phyloP scores from a whole-genome alignment of 2,888 invertebrate species.

The Callimorpha dominula region DNA sequence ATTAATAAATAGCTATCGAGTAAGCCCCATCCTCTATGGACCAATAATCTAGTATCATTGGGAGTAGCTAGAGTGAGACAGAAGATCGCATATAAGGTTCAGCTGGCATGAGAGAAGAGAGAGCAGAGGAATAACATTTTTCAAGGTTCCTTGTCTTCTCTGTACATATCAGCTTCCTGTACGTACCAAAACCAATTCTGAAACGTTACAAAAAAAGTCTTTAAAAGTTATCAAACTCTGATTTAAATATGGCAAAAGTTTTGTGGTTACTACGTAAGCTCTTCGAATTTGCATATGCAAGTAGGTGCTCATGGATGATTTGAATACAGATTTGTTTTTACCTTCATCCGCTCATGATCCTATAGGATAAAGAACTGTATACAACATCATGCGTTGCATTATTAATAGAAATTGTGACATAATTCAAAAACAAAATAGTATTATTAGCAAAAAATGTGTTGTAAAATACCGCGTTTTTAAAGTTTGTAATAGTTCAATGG shows the following conservation, averaged over 20 bases:
- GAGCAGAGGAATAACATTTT: no score
- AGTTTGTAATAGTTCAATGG: no score
- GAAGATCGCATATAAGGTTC: no score
- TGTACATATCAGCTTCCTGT: no score
- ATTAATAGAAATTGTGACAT: neutral
- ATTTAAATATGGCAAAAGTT: neutral
- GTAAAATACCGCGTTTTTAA: no score
- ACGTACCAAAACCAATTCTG: neutral
- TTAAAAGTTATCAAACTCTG: neutral
- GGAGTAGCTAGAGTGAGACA: no score
- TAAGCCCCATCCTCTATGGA: no score
- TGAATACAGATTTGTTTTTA: slow-evolving; percentile 5
- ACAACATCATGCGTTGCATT: neutral
- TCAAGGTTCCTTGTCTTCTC: no score
- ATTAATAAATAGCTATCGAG: no score
- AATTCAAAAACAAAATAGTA: neutral
- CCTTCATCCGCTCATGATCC: neutral
- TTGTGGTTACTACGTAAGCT: neutral
- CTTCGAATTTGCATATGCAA: neutral
- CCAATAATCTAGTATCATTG: no score
- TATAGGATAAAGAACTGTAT: neutral
- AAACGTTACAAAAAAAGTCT: neutral
- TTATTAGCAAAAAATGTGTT: neutral
- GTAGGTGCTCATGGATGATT: neutral
- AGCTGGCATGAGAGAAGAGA: no score